Conservation (phyloP, 2,888 invertebrate genomes). For the Sarcophaga subvicina region DNA sequence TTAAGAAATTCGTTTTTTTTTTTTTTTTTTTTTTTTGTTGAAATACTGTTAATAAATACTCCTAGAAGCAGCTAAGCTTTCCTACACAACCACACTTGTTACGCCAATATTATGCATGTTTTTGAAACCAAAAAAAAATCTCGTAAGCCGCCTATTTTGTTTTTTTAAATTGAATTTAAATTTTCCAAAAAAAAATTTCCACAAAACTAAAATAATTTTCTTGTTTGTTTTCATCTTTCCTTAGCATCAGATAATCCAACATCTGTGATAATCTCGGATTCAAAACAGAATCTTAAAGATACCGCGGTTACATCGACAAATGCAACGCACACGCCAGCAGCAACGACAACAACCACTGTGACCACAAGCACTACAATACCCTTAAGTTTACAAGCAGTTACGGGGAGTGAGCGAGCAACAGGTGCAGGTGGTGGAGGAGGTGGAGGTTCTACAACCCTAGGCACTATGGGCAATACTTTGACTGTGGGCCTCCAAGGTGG, state of each 20-base stretch:
- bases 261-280: constrained; percentile 81
- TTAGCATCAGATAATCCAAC: constrained; percentile 80
- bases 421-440: constrained; percentile 37
- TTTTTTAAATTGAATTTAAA: neutral
- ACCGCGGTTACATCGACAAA: constrained; percentile 82
- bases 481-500: constrained; percentile 57
- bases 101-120: neutral
- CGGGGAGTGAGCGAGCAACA: constrained; percentile 9
- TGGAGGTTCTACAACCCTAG: constrained; percentile 67
- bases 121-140: neutral
- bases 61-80: neutral
- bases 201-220: too few relatives aligned
- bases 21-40: too few relatives aligned
- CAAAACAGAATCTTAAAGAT: constrained; percentile 82
- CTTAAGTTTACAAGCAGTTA: constrained; percentile 65
- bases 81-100: neutral
- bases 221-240: neutral
- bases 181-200: neutral
- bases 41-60: neutral
- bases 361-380: constrained; percentile 75
- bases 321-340: constrained; percentile 80
- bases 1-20: too few relatives aligned
- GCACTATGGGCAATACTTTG: constrained; percentile 71
- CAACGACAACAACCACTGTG: constrained; percentile 78
- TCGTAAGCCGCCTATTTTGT: too few relatives aligned